Conservation (phyloP, 2,113 vertebrate genomes). For the Paradisaea rubra region DNA sequence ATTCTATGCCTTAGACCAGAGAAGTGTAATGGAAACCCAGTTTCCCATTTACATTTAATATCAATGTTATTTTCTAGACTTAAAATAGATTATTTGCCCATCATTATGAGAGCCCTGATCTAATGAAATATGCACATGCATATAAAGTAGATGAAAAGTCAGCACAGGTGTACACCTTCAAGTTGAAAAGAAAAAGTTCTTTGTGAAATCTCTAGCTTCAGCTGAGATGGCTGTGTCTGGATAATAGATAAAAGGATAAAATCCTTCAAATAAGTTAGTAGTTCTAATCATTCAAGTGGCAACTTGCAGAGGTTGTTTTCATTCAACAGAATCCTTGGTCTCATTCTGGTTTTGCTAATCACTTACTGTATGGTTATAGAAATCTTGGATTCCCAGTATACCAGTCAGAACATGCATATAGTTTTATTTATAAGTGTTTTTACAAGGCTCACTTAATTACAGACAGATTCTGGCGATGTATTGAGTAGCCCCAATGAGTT, state of each 20-base stretch:
- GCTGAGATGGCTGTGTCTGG: background rate
- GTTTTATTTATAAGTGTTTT: background rate
- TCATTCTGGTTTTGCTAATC: background rate
- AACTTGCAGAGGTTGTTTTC: background rate
- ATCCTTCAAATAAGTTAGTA: background rate
- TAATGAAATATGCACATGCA: constrained; percentile 1
- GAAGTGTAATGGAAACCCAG: constrained; percentile 8
- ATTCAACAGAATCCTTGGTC: background rate
- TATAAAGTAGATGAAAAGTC: background rate
- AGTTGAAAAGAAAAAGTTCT: background rate
- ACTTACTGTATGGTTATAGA: background rate
- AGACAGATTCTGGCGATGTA: background rate
- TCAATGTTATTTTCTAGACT: background rate
- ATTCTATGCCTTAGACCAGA: background rate
- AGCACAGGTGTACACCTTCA: background rate
- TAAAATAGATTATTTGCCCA: constrained; percentile 6
- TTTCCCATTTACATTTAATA: constrained; percentile 21
- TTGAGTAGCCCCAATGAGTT: background rate
- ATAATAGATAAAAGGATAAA: background rate
- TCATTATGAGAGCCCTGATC: background rate
- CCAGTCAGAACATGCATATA: background rate
- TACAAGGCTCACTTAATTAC: background rate
- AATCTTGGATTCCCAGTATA: background rate
- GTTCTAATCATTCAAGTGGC: background rate
- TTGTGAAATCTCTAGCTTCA: background rate